Evolutionary conservation across 2,888 invertebrate genomes (phyloP), one percentile per base, ranked within the genome.

Genomic region (Drosophila kambysellisi): DNA sequence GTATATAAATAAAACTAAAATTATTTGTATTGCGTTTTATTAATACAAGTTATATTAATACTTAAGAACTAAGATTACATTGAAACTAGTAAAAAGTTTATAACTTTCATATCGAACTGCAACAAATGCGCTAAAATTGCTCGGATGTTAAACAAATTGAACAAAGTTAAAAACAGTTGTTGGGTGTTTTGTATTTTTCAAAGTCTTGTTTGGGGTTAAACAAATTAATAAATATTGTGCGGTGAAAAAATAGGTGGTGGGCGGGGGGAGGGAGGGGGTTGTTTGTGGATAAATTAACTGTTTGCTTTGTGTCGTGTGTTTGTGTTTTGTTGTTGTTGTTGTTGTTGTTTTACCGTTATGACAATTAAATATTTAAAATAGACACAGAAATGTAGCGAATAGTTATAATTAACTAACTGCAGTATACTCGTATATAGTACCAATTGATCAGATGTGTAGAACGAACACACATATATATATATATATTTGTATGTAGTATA

Each of bases 311-410:
- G 63, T 60, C 43, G 50, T 66, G 29, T 62, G 52, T 30, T 69
- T 46, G 46, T 46, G 46, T 46, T 37, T 35, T 37, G 37, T 35
- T 35, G 33, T 35, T 35, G 4, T 60, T 39, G 48, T 59, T 37
- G 20, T 54, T 46, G 20, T 39, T 62, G 51, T 74, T 39, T 73
- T 57, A 58, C 74, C 52, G 29, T 70, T 74, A 76, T 74, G 79
- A 91, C 83, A 82, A 75, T 88, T 89, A 87, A 79, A 60, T 79
- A 74, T 84, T 83, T 70, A 59, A 82, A 83, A 86, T 85, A 88
- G 83, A 83, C 83, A 89, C 83, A 88, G 90, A 84, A 79, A 89
- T 82, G 76, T 89, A 78, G 90, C 81, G 82, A 83, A 86, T 72
- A 83, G 71, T 79, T 79, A 63, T 62, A 70, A 74, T 78, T 82